Evolutionary conservation across 2,797 vertebrate species (phyloP), one percentile per base, ranked within the genome.

Genomic region (Fistularia commersonii): DNA sequence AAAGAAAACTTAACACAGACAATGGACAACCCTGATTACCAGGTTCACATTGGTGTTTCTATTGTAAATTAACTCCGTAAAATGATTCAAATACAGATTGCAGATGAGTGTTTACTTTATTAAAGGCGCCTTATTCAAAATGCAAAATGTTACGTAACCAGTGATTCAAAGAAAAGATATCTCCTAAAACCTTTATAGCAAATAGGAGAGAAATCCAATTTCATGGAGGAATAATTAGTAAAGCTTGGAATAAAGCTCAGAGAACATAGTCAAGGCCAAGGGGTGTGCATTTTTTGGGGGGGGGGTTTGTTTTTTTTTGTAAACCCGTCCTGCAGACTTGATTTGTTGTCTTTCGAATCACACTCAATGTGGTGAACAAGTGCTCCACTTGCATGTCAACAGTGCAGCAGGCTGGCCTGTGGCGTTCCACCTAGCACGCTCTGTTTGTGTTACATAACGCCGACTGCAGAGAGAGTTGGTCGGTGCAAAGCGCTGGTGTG

Each of bases 301-400:
- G 32, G 14, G n/a, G 7, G 43, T 41, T n/a, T 37, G 23, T 37
- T 8, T 36, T 32, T 31, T 12, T 39, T 13, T 45, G 55, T 42
- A 11, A 9, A 8, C 52, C 8, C 49, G 31, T 67, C 35, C 51
- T 39, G 48, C n/a, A n/a, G n/a, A n/a, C n/a, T n/a, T n/a, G n/a
- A n/a, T n/a, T n/a, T 40, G 3, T 40, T 40, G 6, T 14, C 61
- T 44, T 57, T 45, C 39, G 15, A 51, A 55, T 60, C 59, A 51
- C 14, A 31, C 14, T 51, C 64, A 50, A 51, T 55, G 13, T 52
- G 51, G 32, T 49, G 48, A 36, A 31, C 64, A 49, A 57, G 48
- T 10, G 8, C 48, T 73, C 47, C 76, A 80, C 73, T 81, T 76
- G 83, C 74, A 57, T 52, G 65, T 72, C 66, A 65, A 46, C 54